Base-by-base conservation (phyloP, 2,113 vertebrate genomes). In the Sitta europaea region DNA sequence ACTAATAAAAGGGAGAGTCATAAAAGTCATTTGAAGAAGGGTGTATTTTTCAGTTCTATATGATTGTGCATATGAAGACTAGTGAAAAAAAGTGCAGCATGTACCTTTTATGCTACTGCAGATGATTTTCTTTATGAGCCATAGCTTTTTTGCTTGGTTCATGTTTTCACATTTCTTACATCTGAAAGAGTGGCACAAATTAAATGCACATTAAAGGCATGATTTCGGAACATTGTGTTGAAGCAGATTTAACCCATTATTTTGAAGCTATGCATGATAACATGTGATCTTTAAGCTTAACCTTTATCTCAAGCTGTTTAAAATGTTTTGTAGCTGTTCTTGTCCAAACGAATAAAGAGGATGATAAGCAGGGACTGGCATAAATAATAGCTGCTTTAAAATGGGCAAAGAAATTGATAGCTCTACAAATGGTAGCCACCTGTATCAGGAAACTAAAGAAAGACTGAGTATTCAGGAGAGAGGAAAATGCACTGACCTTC, bases 271-370 rank as follows among this genome's bases (percentile, higher is more conserved):
- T 94, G 92, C 97, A 94, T 95, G 95, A 97, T 97, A 98, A 95
- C 96, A 94, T 80, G 75, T 96, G 96, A 98, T 97, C 93, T 97
- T 96, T 96, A 96, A 96, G 97, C 96, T 97, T 98, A 97, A 97
- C 97, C 97, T 98, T 98, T 98, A 97, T 96, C 97, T 98, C 95
- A 95, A 96, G 96, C 93, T 95, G 92, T 97, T 98, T 97, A 98
- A 98, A 98, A 97, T 97, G 91, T 98, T 98, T 98, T 97, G 97
- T 97, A 97, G 97, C 96, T 97, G 96, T 97, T 97, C 97, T 97
- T 98, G 97, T 98, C 97, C 92, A 97, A 97, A 96, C 7, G 95
- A 98, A 98, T 98, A 98, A 97, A 97, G 97, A 97, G 91, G 97
- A 98, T 90, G 86, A 92, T 97, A 98, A 96, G 97, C 97, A 97